These are phyloP conservation scores for Chaitophorus viminalis DNA, from an alignment of 2,888 invertebrate genomes.

Conservation along the genomic window DNA sequence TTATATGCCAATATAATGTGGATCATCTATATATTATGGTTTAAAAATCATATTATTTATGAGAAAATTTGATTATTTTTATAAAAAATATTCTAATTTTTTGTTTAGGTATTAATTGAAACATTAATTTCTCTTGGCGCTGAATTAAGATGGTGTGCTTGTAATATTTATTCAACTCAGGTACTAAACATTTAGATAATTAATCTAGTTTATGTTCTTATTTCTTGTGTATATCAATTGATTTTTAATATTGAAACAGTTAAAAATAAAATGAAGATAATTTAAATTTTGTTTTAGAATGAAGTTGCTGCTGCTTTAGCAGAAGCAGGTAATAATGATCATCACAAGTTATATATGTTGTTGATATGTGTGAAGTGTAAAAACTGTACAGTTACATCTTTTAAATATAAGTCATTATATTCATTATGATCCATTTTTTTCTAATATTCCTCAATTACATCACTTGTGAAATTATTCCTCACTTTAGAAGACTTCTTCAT, in stretches of 20 bases:
- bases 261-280: conserved; percentile 52
- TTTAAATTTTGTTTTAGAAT: conserved; percentile 73
- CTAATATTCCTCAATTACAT: too few species aligned
- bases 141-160: conserved; percentile 94
- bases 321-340: conserved; percentile 74
- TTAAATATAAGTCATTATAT: neutral
- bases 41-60: too few species aligned
- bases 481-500: too few species aligned
- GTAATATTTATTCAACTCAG: conserved; percentile 97
- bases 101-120: conserved; percentile 77
- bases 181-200: neutral
- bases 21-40: too few species aligned
- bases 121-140: conserved; percentile 89
- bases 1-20: too few species aligned
- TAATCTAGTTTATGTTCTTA: neutral
- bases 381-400: neutral
- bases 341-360: conserved; percentile 40
- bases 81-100: conserved; percentile 66
- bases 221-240: neutral
- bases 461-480: too few species aligned
- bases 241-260: too few species aligned
- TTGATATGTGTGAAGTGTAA: conserved; percentile 28
- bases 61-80: too few species aligned
- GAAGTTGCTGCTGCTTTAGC: conserved; percentile 96
- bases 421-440: too few species aligned